Evolutionary conservation across 2,797 vertebrate species (phyloP).

Genomic region (Crax fasciolata): DNA sequence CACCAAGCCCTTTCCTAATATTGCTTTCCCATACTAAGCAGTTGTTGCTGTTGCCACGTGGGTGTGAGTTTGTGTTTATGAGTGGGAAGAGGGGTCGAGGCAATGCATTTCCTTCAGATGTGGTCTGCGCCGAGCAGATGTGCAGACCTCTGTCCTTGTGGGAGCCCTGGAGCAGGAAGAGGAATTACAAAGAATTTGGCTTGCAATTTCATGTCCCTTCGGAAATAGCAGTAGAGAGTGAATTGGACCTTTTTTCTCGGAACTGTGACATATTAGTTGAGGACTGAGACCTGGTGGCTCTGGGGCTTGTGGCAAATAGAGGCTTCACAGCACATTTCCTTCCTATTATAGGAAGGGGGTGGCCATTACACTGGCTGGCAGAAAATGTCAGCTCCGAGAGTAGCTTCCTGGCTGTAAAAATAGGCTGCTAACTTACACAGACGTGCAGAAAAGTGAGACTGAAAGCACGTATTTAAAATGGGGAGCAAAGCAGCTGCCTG

Average conservation of each 20-base stretch:
- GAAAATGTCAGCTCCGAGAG: background rate
- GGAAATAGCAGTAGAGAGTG: background rate
- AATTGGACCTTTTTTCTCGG: background rate
- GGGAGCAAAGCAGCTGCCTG: background rate
- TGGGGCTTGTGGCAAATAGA: background rate
- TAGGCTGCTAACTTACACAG: background rate
- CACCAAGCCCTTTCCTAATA: constrained; percentile 5
- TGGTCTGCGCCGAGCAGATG: constrained; percentile 49
- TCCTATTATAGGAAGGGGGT: background rate
- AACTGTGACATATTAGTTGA: background rate
- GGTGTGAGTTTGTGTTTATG: constrained; percentile 68
- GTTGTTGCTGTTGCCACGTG: constrained; percentile 73
- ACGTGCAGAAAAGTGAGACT: accelerated
- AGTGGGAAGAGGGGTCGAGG: constrained; percentile 69
- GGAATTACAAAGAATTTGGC: constrained; percentile 41
- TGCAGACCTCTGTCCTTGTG: constrained; percentile 4
- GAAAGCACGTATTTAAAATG: background rate
- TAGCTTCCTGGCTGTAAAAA: background rate
- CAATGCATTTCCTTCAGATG: constrained; percentile 63
- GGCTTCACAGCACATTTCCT: background rate
- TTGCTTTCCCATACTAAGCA: constrained; percentile 58
- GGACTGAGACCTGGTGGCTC: background rate
- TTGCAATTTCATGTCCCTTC: background rate
- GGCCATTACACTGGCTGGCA: background rate
- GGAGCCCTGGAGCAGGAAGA: constrained; percentile 61